Evolutionary conservation across 2,113 vertebrate genomes (phyloP).

Genomic region (Solea senegalensis): DNA sequence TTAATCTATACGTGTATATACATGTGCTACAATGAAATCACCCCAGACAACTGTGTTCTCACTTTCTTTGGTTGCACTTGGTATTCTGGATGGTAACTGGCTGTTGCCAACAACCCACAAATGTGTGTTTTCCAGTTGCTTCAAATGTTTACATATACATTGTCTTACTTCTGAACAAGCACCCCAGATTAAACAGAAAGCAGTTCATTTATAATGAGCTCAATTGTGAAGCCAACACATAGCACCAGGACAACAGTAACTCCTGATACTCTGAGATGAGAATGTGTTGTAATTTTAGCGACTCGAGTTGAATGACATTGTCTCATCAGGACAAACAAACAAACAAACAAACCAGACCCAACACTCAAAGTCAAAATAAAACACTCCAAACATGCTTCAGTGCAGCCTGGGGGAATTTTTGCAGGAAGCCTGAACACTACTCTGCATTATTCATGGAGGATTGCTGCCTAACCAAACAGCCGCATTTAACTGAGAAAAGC

Average conservation of each 20-base stretch:
- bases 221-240: background rate
- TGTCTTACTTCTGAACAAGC: conserved; percentile 5
- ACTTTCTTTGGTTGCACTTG: too few species aligned
- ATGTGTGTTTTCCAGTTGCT: background rate
- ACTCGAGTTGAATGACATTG: conserved; percentile 30
- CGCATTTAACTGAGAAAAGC: conserved; percentile 12
- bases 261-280: conserved; percentile 1
- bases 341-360: conserved; percentile 29
- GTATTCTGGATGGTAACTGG: too few species aligned
- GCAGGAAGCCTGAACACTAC: conserved; percentile 24
- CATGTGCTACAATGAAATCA: too few species aligned
- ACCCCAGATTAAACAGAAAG: background rate
- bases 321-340: conserved; percentile 26
- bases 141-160: background rate
- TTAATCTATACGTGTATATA: too few species aligned
- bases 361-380: conserved; percentile 21
- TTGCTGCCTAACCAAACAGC: conserved; percentile 23
- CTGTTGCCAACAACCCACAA: too few species aligned
- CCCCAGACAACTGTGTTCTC: too few species aligned
- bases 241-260: background rate
- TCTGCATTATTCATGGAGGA: conserved; percentile 48
- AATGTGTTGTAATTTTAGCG: conserved; percentile 10
- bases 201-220: background rate
- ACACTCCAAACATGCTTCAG: conserved; percentile 16
- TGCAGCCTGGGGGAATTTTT: conserved; percentile 28